Evolutionary conservation across 2,888 invertebrate species (phyloP).

Genomic region (Malthinus flaveolus): DNA sequence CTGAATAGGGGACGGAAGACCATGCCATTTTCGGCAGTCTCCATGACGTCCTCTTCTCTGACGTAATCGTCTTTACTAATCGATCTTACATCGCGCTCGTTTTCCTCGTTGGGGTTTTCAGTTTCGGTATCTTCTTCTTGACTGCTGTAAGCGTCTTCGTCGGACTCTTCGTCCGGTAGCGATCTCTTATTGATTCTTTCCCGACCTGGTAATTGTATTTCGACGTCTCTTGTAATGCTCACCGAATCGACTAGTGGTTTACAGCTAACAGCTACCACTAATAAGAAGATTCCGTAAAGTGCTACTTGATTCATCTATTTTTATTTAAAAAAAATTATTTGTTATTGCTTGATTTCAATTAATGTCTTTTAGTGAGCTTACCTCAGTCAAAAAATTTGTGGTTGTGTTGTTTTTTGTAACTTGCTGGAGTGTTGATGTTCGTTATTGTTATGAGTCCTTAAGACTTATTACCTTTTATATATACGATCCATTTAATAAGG

Average conservation of each 20-base stretch:
- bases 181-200: conserved; percentile 33
- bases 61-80: not conserved
- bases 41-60: conserved; percentile 13
- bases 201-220: conserved; percentile 24
- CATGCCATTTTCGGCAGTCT: conserved; percentile 17
- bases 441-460: not conserved
- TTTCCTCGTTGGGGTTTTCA: not conserved
- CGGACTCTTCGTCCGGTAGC: conserved; percentile 4
- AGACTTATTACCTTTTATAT: conserved; percentile 10
- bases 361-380: no score
- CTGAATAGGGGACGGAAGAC: conserved; percentile 20
- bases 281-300: no score
- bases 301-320: no score
- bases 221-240: conserved; percentile 26
- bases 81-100: not conserved
- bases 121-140: not conserved
- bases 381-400: not conserved
- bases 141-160: not conserved
- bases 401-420: not conserved
- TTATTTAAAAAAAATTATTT: not conserved
- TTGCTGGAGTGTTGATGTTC: not conserved
- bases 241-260: conserved; percentile 47
- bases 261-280: not conserved
- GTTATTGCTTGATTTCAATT: no score
- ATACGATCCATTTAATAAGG: conserved; percentile 21